phyloP scores from a whole-genome alignment of 2,113 vertebrate species.

The Sinocyclocheilus rhinocerous region DNA sequence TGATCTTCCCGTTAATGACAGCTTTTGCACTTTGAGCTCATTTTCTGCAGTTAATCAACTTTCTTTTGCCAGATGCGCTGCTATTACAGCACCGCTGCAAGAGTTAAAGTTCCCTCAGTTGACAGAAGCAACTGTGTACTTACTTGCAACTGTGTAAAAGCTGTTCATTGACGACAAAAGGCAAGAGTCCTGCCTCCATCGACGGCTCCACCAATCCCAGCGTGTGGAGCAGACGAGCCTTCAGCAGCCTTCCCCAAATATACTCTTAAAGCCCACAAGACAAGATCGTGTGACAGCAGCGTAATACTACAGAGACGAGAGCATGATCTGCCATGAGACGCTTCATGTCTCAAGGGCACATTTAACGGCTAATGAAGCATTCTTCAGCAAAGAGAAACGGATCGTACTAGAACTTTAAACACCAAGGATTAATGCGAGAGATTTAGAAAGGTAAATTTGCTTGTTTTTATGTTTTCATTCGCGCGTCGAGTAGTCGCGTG shows the following conservation, averaged over 20 bases:
- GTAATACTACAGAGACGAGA: conserved; percentile 62
- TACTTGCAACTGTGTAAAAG: too few relatives aligned
- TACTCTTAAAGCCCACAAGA: conserved; percentile 66
- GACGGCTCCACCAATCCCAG: conserved; percentile 76
- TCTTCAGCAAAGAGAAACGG: not conserved
- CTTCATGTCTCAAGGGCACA: conserved; percentile 57
- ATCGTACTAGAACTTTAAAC: not conserved
- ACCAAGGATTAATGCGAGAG: not conserved
- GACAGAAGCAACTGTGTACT: not conserved
- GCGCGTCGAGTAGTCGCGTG: not conserved
- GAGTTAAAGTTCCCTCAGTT: conserved; percentile 26
- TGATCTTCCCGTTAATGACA: not conserved
- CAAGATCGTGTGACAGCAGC: conserved; percentile 76
- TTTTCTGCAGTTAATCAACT: not conserved
- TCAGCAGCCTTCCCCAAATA: conserved; percentile 79
- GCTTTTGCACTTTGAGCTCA: not conserved
- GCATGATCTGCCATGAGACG: conserved; percentile 63
- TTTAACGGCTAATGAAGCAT: conserved; percentile 11
- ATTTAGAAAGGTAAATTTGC: conserved; percentile 30
- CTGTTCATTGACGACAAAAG: conserved; percentile 63
- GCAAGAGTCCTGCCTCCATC: conserved; percentile 63
- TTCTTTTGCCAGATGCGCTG: not conserved
- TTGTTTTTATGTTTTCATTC: not conserved
- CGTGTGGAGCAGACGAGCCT: conserved; percentile 84
- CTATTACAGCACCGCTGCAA: not conserved